These are phyloP conservation scores for Prosopocoilus inquinatus DNA, from an alignment of 2,888 invertebrate species.

Conservation along the genomic window DNA sequence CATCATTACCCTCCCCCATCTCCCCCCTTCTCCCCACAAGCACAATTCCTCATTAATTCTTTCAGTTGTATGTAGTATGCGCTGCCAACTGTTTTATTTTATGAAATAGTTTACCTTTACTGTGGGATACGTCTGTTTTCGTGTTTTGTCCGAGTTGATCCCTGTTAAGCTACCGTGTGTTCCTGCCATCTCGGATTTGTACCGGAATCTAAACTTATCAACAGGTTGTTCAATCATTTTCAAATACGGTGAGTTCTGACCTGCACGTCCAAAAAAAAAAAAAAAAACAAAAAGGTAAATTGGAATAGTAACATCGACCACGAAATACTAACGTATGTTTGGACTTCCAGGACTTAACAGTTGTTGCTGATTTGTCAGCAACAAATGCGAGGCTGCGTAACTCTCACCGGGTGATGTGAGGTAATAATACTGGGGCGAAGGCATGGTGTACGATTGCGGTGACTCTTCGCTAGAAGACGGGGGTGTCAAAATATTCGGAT, in stretches of 20 bases:
- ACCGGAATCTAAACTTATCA: slow-evolving; percentile 79
- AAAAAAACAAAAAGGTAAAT: no score
- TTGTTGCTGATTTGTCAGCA: no score
- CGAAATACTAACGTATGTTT: no score
- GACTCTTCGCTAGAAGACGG: slow-evolving; percentile 40
- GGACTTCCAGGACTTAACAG: no score
- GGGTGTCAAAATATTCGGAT: slow-evolving; percentile 40
- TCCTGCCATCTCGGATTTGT: slow-evolving; percentile 84
- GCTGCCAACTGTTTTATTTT: neutral
- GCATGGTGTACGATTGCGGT: slow-evolving; percentile 34
- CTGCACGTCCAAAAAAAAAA: neutral
- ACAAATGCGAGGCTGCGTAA: no score
- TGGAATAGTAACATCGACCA: no score
- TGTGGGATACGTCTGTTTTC: slow-evolving; percentile 69
- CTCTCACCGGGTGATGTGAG: no score
- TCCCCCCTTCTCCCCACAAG: no score
- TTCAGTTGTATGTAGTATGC: neutral
- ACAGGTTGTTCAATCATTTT: slow-evolving; percentile 71
- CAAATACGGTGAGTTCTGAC: slow-evolving; percentile 49
- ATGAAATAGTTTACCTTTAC: slow-evolving; percentile 59
- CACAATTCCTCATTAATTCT: no score
- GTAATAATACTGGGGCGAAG: slow-evolving; percentile 27
- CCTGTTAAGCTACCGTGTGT: slow-evolving; percentile 79
- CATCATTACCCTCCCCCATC: no score
- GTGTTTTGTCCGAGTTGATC: slow-evolving; percentile 56